phyloP scores from a whole-genome alignment of 2,113 vertebrate species.

The Gulo gulo region DNA sequence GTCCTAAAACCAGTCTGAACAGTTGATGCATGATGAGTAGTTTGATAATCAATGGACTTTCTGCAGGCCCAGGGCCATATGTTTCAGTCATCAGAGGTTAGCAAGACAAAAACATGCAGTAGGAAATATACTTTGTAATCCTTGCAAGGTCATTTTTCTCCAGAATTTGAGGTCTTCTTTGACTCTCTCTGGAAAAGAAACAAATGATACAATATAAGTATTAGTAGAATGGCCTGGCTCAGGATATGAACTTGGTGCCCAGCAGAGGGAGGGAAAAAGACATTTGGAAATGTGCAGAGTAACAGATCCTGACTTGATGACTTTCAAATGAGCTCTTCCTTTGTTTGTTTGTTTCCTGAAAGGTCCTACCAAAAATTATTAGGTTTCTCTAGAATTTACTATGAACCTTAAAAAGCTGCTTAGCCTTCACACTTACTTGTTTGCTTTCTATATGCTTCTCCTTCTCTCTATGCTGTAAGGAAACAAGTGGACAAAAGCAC shows the following conservation, averaged over 20 bases:
- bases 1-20: slow-evolving; percentile 92
- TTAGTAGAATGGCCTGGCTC: not conserved
- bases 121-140: fast-evolving
- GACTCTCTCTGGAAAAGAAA: slow-evolving; percentile 54
- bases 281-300: not conserved
- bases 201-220: not conserved
- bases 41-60: not conserved
- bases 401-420: not conserved
- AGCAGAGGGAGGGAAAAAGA: not conserved
- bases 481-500: not conserved
- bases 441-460: not conserved
- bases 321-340: not conserved
- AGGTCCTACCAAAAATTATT: not conserved
- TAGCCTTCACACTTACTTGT: not conserved
- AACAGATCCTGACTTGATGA: not conserved
- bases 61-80: not conserved
- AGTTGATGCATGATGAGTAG: slow-evolving; percentile 91
- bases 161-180: slow-evolving; percentile 28
- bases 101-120: fast-evolving
- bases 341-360: not conserved
- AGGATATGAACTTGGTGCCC: not conserved
- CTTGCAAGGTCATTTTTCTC: not conserved
- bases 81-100: not conserved
- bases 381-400: not conserved
- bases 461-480: not conserved